Percentiles rank a stretch among this genome's conserved stretches.
phyloP scores from a whole-genome alignment of 2,113 vertebrate species.

The Pseudorectes ferrugineus region DNA sequence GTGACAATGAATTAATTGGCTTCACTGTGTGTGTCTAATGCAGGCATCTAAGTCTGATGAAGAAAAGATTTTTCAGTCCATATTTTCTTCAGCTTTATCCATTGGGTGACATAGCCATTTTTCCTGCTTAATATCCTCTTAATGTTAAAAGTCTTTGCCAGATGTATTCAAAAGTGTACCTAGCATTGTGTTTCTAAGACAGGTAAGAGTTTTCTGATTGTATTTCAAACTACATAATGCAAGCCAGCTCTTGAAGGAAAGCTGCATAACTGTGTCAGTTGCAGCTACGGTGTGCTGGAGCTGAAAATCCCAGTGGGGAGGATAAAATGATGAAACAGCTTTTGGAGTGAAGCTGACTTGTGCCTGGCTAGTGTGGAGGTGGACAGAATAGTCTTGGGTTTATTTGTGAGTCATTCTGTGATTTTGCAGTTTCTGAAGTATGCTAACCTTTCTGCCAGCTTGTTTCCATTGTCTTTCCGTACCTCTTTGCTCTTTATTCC shows the following conservation, averaged over 20 bases:
- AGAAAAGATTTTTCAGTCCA: neutral
- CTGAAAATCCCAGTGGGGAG: neutral
- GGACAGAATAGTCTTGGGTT: neutral
- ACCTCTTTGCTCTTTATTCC: neutral
- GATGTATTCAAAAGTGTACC: neutral
- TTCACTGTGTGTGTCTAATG: neutral
- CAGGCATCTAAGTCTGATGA: neutral
- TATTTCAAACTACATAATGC: neutral
- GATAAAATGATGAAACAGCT: neutral
- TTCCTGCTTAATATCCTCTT: neutral
- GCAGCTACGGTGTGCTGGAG: neutral
- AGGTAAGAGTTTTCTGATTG: neutral
- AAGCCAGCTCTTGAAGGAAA: neutral
- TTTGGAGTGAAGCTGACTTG: neutral
- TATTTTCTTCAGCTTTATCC: neutral
- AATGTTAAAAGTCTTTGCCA: neutral
- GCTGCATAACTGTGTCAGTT: neutral
- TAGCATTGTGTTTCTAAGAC: neutral
- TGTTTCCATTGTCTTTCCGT: neutral
- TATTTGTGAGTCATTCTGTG: neutral
- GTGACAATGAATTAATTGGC: neutral
- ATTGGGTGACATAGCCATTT: neutral
- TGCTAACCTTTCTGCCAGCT: neutral
- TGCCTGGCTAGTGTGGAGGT: neutral
- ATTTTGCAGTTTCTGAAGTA: neutral